These are phyloP conservation scores for Onychostruthus taczanowskii DNA, from an alignment of 2,113 vertebrate species.

Conservation along the genomic window DNA sequence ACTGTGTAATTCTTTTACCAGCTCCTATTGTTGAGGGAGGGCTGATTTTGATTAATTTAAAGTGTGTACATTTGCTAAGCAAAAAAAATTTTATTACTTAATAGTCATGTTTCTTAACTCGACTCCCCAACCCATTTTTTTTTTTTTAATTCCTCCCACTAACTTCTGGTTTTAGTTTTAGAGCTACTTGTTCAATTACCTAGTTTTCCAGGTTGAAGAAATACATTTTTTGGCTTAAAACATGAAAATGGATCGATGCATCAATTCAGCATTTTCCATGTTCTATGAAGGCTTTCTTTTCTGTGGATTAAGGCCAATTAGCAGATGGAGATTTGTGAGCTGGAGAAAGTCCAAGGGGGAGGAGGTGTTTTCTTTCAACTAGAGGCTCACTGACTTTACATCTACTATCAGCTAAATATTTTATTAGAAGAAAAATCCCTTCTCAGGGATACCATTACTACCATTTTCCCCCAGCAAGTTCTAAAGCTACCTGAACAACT, in stretches of 20 bases:
- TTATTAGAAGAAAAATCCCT: not conserved
- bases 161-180: slow-evolving; percentile 35
- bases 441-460: not conserved
- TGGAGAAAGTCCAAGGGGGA: slow-evolving; percentile 26
- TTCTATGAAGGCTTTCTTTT: slow-evolving; percentile 17
- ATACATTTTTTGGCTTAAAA: not conserved
- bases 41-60: slow-evolving; percentile 56
- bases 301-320: slow-evolving; percentile 57
- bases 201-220: not conserved
- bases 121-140: not conserved
- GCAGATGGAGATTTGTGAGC: slow-evolving; percentile 54
- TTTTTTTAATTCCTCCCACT: not conserved
- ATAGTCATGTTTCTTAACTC: not conserved
- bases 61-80: not conserved
- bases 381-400: not conserved
- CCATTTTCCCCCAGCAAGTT: not conserved
- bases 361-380: slow-evolving; percentile 9
- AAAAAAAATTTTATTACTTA: not conserved
- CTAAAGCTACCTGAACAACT: not conserved
- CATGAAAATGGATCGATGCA: not conserved
- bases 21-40: not conserved
- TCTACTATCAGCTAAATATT: slow-evolving; percentile 27
- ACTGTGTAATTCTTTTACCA: slow-evolving; percentile 45
- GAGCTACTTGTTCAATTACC: slow-evolving; percentile 3
- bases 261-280: slow-evolving; percentile 4